Conservation (phyloP, 2,797 vertebrate genomes). For the Myiotriccus ornatus region DNA sequence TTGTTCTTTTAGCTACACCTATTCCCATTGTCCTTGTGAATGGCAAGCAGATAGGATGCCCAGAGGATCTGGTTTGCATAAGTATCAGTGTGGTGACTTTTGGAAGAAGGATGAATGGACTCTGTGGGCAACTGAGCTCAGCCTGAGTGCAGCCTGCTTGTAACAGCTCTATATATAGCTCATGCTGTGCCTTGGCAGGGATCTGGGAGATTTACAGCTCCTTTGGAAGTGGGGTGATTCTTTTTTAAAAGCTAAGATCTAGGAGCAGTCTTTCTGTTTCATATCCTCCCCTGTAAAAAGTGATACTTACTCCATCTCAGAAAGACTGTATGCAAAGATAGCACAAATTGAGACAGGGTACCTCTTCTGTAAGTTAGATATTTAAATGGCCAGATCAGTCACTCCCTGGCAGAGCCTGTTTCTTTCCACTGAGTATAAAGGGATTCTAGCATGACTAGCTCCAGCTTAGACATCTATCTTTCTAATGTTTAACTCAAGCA, state of each 20-base stretch:
- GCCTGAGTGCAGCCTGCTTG: not conserved
- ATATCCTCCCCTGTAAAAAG: not conserved
- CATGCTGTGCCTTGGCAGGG: not conserved
- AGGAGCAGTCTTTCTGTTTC: not conserved
- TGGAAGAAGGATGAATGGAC: not conserved
- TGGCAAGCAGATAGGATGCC: not conserved
- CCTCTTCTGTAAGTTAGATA: not conserved
- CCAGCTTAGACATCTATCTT: slow-evolving; percentile 21
- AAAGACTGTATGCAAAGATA: not conserved
- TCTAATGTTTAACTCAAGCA: slow-evolving; percentile 24
- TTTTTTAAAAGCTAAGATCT: not conserved
- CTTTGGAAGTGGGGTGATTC: not conserved
- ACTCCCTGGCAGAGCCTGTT: not conserved
- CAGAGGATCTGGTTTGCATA: not conserved
- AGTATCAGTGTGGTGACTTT: not conserved
- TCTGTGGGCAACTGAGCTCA: not conserved
- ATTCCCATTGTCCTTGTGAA: not conserved
- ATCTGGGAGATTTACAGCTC: not conserved
- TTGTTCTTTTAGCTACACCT: not conserved
- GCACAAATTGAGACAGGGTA: not conserved
- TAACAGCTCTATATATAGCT: not conserved
- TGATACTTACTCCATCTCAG: not conserved
- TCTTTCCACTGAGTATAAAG: slow-evolving; percentile 22
- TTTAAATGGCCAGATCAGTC: slow-evolving; percentile 35
- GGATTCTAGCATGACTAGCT: not conserved